Evolutionary conservation across 2,888 invertebrate species (phyloP), one percentile per base, ranked within the genome.

Genomic region (Camponotus fellah): DNA sequence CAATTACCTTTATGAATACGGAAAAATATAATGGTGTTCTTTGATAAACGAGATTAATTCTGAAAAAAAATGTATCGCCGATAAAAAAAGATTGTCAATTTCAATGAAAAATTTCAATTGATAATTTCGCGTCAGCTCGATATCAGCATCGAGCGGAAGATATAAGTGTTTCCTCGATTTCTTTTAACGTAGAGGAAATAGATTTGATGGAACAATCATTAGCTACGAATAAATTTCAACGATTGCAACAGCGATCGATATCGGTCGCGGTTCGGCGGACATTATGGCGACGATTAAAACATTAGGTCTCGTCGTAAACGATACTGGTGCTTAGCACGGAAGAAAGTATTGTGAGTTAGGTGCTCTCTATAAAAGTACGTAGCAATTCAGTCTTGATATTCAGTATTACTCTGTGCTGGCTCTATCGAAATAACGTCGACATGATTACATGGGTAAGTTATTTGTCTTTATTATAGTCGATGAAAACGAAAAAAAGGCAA

Each of bases 251-350:
- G 74, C 58, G 79, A 85, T 84, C 81, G 84, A 53, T 8, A 17
- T 32, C 17, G 82, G 89, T 90, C 84, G 88, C 92, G 94, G 90
- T 93, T 86, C 89, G 89, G 17, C 89, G 92, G 72, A 75, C 91
- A 92, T 94, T 93, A 94, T 86, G 91, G 90, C 92, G 86, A 90
- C 91, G 90, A 94, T 94, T 94, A 94, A 93, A 93, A 93, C 88
- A 92, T 92, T 90, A 89, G 91, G 87, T 84, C 37, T n/a, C 60
- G 89, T 92, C 91, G 90, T 93, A 92, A 94, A 93, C 92, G 93
- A 92, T 90, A 89, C 82, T 88, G 91, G 92, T 92, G 90, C 93
- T 93, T 90, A 92, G 92, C 84, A 92, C 94, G 89, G 87, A 92
- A 90, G 91, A 92, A 91, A 92, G 91, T 91, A 82, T 26, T 82